Percentiles rank a stretch among this genome's conserved stretches.
Conservation (phyloP, 2,113 vertebrate species). For the Gymnocephalus cernua region DNA sequence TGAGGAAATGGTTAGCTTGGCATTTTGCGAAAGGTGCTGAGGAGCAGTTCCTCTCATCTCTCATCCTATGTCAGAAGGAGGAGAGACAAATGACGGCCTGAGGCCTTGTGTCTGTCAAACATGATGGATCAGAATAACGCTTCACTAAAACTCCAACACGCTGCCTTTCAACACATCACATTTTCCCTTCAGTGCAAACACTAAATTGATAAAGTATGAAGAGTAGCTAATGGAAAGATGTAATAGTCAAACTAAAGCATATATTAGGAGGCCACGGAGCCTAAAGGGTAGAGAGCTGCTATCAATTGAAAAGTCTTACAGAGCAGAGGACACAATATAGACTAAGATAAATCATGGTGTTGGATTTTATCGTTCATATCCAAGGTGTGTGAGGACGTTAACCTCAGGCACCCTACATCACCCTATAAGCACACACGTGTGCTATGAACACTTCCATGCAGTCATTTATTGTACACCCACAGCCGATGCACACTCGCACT, state of each 20-base stretch:
- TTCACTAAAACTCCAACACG: slow-evolving; percentile 68
- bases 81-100: slow-evolving; percentile 76
- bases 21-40: slow-evolving; percentile 77
- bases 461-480: background rate
- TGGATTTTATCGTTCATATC: slow-evolving; percentile 69
- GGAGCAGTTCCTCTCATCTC: slow-evolving; percentile 68
- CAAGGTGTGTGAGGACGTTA: slow-evolving; percentile 54
- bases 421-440: slow-evolving; percentile 3
- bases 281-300: slow-evolving; percentile 64
- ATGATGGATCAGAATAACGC: slow-evolving; percentile 79
- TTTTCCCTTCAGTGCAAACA: slow-evolving; percentile 76
- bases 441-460: slow-evolving; percentile 21
- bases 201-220: slow-evolving; percentile 78
- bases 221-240: slow-evolving; percentile 76
- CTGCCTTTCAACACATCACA: slow-evolving; percentile 68
- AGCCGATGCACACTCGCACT: background rate
- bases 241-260: slow-evolving; percentile 79
- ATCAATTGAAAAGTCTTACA: slow-evolving; percentile 57
- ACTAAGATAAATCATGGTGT: slow-evolving; percentile 62
- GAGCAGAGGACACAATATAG: slow-evolving; percentile 51
- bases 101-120: slow-evolving; percentile 76
- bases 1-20: slow-evolving; percentile 70
- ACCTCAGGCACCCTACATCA: slow-evolving; percentile 56
- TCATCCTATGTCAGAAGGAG: slow-evolving; percentile 64
- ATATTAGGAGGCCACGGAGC: slow-evolving; percentile 66